Percentiles rank a stretch among this genome's conserved stretches.
These are phyloP conservation scores for Heliconius ismenius DNA, from an alignment of 2,888 invertebrate species.

Conservation along the genomic window DNA sequence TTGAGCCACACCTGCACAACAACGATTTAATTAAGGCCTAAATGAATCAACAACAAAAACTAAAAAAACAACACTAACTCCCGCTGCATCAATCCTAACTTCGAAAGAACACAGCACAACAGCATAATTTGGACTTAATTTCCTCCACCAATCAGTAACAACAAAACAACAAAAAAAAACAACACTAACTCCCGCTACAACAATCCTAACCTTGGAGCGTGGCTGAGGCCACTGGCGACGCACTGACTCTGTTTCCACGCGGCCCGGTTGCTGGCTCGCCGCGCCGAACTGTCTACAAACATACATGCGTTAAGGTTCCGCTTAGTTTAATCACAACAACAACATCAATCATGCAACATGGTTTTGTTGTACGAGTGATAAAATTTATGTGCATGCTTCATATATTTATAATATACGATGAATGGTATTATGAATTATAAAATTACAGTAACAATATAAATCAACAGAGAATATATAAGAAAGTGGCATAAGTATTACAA, in stretches of 20 bases:
- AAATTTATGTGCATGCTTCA: conserved; percentile 16
- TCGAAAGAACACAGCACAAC: conserved; percentile 48
- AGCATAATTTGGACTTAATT: not conserved
- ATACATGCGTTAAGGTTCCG: conserved; percentile 86
- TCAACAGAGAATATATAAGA: not conserved
- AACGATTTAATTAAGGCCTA: not conserved
- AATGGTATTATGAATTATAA: not conserved
- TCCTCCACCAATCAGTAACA: not conserved
- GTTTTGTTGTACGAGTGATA: conserved; percentile 28
- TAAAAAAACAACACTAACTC: conserved; percentile 12
- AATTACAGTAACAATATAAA: not conserved
- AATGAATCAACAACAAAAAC: not conserved
- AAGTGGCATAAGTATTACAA: no score
- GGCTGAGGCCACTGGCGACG: conserved; percentile 87
- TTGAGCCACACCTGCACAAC: not conserved
- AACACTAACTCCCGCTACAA: conserved; percentile 21
- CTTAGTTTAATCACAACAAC: conserved; percentile 54
- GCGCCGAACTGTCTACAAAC: conserved; percentile 94
- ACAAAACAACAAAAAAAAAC: not conserved
- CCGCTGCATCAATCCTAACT: conserved; percentile 51
- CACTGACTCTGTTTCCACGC: conserved; percentile 93
- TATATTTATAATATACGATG: not conserved
- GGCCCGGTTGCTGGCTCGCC: conserved; percentile 90
- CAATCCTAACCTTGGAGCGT: conserved; percentile 69
- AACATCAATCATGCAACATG: conserved; percentile 43